Base-by-base conservation (phyloP, 2,113 vertebrate genomes). In the Zosterops pallidus region DNA sequence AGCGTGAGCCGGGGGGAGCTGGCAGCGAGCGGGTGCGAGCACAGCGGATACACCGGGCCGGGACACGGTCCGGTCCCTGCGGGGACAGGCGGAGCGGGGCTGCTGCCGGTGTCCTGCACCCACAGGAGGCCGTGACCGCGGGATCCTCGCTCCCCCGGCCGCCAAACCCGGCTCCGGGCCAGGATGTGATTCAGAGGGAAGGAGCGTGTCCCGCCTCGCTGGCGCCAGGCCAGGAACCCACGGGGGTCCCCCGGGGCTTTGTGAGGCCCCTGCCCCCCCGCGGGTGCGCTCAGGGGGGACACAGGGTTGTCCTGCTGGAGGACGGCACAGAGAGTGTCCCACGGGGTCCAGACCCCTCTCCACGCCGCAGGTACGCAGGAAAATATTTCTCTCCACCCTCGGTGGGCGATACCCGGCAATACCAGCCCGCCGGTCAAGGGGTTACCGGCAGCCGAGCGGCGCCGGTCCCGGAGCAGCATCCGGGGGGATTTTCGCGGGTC, bases 1-100 rank as follows among this genome's bases (percentile, higher is more conserved):
- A 94, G 82, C 71, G 76, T 88, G 94, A 68, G 57, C 80, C 3
- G 39, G 65, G 57, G 89, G 85, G 84, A 84, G 90, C 90, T 94
- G 95, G 96, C 96, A 94, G 78, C 7, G 23, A 79, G 44, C 18
- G 5, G 33, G 33, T 5, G 26, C 1, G 21, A 72, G 69, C 57
- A 0, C 4, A 2, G 5, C 0, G 28, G 57, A 47, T 65, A 2
- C 47, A 6, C 2, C 29, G 4, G 14, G 41, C 50, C 24, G 64
- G 60, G 46, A 39, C 13, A 77, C 1, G 5, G 9, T 1, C 52
- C 7, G 4, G 42, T 49, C 13, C n/a, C 20, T 33, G 50, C 0
- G 3, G 47, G 74, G 26, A 55, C 26, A 31, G 37, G 39, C 1
- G 6, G 47, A 74, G 65, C 22, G 0, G 46, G 5, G 62, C 25